Evolutionary conservation across 2,797 vertebrate species (phyloP).

Genomic region (Antrozous pallidus): DNA sequence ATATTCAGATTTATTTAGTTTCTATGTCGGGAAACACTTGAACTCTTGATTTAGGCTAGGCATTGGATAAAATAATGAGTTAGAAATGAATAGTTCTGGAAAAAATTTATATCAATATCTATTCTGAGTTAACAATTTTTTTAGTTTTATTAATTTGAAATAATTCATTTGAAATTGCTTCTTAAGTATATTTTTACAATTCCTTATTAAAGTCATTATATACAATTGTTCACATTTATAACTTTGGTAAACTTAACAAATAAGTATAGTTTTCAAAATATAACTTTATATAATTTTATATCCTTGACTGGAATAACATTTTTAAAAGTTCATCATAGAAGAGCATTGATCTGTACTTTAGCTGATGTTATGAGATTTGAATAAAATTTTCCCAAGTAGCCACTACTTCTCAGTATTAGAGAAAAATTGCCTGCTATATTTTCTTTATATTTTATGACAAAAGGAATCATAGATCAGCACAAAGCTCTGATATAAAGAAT

Average conservation of each 20-base stretch:
- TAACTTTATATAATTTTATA: background rate
- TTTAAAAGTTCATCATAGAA: conserved; percentile 31
- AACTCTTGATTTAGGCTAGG: background rate
- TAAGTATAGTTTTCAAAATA: conserved; percentile 23
- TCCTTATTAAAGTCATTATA: background rate
- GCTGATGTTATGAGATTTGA: background rate
- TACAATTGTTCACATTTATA: background rate
- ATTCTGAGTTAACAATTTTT: conserved; percentile 20
- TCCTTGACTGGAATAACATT: background rate
- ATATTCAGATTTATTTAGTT: background rate
- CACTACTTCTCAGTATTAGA: background rate
- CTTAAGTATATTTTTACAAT: conserved; percentile 6
- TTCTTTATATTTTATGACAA: conserved; percentile 61
- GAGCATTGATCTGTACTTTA: background rate
- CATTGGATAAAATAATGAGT: background rate
- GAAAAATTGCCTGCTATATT: conserved; percentile 18
- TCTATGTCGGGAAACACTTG: background rate
- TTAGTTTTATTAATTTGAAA: conserved; percentile 14
- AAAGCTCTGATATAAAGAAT: conserved; percentile 74
- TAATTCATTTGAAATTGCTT: background rate
- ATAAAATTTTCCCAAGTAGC: background rate
- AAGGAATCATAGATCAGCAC: conserved; percentile 42
- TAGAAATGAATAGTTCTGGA: background rate
- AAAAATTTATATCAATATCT: background rate
- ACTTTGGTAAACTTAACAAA: background rate